Evolutionary conservation across 53 echinoderm and acorn worm genomes (phyloP), one percentile per base, ranked within the genome.

Genomic region (Paracentrotus lividus): DNA sequence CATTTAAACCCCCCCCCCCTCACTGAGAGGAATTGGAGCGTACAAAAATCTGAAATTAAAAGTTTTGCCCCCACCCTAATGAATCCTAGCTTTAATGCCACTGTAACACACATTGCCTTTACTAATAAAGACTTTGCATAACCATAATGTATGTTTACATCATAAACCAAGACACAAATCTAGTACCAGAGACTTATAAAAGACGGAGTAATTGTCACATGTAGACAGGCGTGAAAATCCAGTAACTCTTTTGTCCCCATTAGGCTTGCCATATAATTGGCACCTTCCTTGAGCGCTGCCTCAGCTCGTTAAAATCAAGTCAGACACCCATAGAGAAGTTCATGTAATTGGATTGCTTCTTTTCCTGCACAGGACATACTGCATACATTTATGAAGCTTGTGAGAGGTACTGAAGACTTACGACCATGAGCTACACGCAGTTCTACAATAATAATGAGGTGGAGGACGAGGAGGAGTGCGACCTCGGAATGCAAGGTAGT

Each of bases 381-480:
- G 44, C 26, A 47, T 44, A 81, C 12, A n/a, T 47, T 9, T 9
- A 81, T 44, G 81, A 81, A 81, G 47, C 31, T 26, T 0, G 34
- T 81, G 76, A 76, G n/a, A 40, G 42, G 40, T 31, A 20, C 77
- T 42, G 43, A 21, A 47, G n/a, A 78, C 81, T 10, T 38, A 31
- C 57, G 9, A 86, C 7, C 53, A 86, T 86, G 86, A 86, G 56
- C 57, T 86, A 86, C 86, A 86, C 86, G 6, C 86, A 86, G 47
- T 86, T 86, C 86, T 86, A 56, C 55, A 47, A 86, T 27, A 44
- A 86, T 38, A 56, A 86, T 15, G 86, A 36, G 54, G 54, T 45
- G 16, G 86, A 86, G 33, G 86, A 86, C 1, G 86, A 56, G 3
- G 56, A 32, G 56, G 86, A 86, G 56, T 32, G 86, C 56, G 86